Evolutionary conservation across 2,113 vertebrate genomes (phyloP).

Genomic region (Aegithalos caudatus): DNA sequence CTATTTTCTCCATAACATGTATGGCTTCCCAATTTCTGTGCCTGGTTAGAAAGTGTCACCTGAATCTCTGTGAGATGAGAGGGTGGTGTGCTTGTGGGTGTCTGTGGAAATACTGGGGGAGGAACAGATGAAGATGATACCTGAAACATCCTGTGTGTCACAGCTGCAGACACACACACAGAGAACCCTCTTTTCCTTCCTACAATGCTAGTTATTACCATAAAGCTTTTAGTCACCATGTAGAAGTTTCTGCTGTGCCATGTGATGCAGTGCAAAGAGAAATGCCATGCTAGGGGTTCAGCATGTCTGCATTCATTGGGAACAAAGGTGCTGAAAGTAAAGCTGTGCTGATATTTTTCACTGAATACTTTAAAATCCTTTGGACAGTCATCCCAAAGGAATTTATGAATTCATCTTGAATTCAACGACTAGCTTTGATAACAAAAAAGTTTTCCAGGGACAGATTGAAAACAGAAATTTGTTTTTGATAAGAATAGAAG

Average conservation of each 20-base stretch:
- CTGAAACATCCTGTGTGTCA: not conserved
- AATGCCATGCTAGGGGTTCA: not conserved
- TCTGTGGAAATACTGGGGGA: not conserved
- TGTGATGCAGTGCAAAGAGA: not conserved
- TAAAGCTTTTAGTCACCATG: not conserved
- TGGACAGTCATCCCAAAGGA: not conserved
- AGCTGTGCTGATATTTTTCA: conserved; percentile 49
- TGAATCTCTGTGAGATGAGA: not conserved
- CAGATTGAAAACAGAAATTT: not conserved
- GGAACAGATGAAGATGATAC: not conserved
- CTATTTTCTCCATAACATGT: not conserved
- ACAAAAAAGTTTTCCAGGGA: not conserved
- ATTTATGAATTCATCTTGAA: conserved; percentile 35
- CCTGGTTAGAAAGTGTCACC: not conserved
- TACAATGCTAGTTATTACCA: not conserved
- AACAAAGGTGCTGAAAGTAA: conserved; percentile 28
- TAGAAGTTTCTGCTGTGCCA: conserved; percentile 15
- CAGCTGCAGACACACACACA: not conserved
- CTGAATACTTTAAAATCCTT: conserved; percentile 17
- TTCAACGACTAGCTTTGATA: not conserved
- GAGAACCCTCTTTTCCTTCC: not conserved
- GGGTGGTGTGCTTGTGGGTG: not conserved
- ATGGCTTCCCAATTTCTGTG: not conserved
- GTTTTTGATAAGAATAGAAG: not conserved
- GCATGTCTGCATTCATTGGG: not conserved